Percentiles rank a stretch among this genome's conserved stretches.
Evolutionary conservation across 2,113 vertebrate genomes (phyloP).

Genomic region (Glaucomys volans): DNA sequence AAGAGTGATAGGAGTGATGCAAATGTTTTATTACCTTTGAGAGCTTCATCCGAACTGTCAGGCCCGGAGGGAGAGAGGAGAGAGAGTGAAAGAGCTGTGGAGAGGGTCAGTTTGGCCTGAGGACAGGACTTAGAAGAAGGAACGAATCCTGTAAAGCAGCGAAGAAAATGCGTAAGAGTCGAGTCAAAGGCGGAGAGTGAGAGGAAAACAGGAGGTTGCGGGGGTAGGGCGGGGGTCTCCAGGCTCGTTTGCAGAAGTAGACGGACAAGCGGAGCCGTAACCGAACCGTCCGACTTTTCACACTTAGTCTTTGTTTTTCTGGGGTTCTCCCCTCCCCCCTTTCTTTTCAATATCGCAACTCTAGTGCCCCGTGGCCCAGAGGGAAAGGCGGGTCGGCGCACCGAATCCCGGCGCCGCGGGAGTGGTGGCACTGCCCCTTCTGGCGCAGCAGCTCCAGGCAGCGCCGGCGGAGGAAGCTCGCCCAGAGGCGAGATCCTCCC

Average conservation of each 20-base stretch:
- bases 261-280: neutral
- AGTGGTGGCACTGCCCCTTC: neutral
- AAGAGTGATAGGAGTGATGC: constrained; percentile 87
- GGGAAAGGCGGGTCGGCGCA: neutral
- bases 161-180: neutral
- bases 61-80: constrained; percentile 70
- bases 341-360: constrained; percentile 4
- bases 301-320: constrained; percentile 32
- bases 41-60: constrained; percentile 86
- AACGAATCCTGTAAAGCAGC: neutral
- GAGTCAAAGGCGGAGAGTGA: neutral
- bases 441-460: neutral
- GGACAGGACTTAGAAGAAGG: neutral
- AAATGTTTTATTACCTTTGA: constrained; percentile 90
- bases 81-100: neutral
- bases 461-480: neutral
- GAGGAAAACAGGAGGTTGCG: neutral
- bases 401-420: neutral
- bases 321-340: neutral
- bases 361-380: neutral
- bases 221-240: neutral
- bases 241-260: neutral
- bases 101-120: constrained; percentile 47
- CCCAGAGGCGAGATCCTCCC: neutral
- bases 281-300: constrained; percentile 36